Evolutionary conservation across 2,888 invertebrate species (phyloP).

Genomic region (Tricholauxania praeusta): DNA sequence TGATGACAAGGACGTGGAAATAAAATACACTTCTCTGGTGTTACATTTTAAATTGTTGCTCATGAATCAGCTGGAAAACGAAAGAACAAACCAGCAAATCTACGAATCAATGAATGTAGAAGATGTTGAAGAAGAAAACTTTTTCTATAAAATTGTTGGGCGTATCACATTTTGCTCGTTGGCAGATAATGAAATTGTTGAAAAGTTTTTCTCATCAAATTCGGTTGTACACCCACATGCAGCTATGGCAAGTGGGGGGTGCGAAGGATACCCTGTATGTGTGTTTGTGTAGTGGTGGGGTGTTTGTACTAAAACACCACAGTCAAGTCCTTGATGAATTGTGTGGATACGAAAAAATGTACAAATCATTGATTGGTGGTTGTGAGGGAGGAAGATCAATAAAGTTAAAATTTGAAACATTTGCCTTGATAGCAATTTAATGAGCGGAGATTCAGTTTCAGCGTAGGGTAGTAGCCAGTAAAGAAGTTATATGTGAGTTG

Average conservation of each 20-base stretch:
- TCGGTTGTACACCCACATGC: background rate
- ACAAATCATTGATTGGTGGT: conserved; percentile 15
- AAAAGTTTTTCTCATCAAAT: conserved; percentile 26
- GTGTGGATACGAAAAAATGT: background rate
- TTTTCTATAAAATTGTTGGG: conserved; percentile 19
- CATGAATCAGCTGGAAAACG: conserved; percentile 32
- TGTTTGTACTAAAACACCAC: too few species aligned
- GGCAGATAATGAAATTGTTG: conserved; percentile 33
- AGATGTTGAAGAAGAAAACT: background rate
- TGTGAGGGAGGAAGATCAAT: too few species aligned
- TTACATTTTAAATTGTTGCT: conserved; percentile 28
- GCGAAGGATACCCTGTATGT: too few species aligned
- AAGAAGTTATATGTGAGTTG: too few species aligned
- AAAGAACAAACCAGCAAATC: background rate
- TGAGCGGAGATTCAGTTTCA: too few species aligned
- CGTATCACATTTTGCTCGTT: conserved; percentile 12
- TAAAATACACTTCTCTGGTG: conserved; percentile 26
- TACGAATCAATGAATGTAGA: background rate
- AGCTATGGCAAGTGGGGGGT: too few species aligned
- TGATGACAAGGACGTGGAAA: conserved; percentile 32
- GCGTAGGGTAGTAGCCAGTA: too few species aligned
- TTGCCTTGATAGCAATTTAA: too few species aligned
- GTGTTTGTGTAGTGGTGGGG: too few species aligned
- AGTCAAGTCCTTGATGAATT: background rate
- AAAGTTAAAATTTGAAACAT: too few species aligned